Evolutionary conservation across 2,888 invertebrate species (phyloP), one percentile per base, ranked within the genome.

Genomic region (Acheta domesticus): DNA sequence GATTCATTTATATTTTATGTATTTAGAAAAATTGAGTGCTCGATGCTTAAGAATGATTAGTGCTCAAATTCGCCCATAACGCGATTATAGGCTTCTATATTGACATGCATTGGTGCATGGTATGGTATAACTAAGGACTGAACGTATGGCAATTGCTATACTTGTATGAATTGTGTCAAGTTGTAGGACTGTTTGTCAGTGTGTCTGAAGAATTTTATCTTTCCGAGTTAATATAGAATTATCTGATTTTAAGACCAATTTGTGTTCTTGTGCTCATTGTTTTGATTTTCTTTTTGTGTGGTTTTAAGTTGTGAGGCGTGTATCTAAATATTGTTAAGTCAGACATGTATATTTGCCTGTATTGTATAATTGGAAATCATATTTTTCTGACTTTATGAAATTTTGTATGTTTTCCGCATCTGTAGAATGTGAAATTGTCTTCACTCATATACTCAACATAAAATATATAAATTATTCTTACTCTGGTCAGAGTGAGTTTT

Each of bases 241-340:
- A 62, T 62, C n/a, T 62, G 62, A 62, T 62, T 62, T 62, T 62
- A 62, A 62, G 14, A 62, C 62, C 62, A 62, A n/a, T 62, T 62
- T 62, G 62, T 62, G 62, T 62, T 62, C 62, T 62, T n/a, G n/a
- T 62, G 14, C 62, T 62, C 14, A 19, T 62, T 62, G 62, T 62
- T 62, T 2, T n/a, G 14, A 62, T 36, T 36, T 36, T 36, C 36
- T 36, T 36, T 36, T 36, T 36, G 36, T 36, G 36, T 36, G 36
- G 36, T 36, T 36, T 36, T 36, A 36, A 36, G 36, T 36, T 36
- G 36, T 36, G 36, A 36, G 36, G 36, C 5, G 36, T 36, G 36
- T 36, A 36, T 36, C 36, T 36, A 36, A 36, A 36, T 36, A 8
- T 36, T 36, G 23, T 23, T 23, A 23, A 23, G 23, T 23, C 23